Conservation (phyloP, 2,888 invertebrate species). For the Isotomurus palustris region DNA sequence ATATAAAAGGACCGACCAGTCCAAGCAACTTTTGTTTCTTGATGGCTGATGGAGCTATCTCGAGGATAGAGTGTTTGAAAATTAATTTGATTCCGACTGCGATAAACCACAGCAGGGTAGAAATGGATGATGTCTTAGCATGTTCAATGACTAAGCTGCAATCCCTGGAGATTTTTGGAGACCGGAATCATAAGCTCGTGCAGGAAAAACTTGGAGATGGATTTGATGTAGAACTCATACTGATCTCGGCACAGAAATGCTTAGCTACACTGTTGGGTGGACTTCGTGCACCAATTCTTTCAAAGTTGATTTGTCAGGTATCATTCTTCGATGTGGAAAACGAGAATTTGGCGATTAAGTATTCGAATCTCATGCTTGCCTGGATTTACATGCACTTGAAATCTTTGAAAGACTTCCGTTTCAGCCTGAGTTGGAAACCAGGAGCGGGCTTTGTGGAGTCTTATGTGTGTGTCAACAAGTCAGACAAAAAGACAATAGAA, state of each 20-base stretch:
- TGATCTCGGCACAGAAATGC: slow-evolving; percentile 1
- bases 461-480: neutral
- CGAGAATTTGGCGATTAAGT: slow-evolving; percentile 8
- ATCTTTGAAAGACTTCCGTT: slow-evolving; percentile 9
- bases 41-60: neutral
- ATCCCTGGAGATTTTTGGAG: slow-evolving; percentile 6
- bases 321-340: slow-evolving; percentile 13
- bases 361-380: slow-evolving; percentile 5
- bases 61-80: slow-evolving; percentile 1
- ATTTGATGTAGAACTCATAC: neutral
- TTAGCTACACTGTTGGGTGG: slow-evolving; percentile 4
- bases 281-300: neutral
- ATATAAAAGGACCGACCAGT: neutral
- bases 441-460: slow-evolving; percentile 11
- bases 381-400: slow-evolving; percentile 3
- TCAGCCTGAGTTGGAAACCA: slow-evolving; percentile 10
- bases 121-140: neutral
- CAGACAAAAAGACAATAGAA: neutral
- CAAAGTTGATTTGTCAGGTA: slow-evolving; percentile 6
- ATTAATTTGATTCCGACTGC: neutral
- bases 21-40: slow-evolving; percentile 1
- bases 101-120: neutral
- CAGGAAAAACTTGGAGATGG: neutral
- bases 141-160: neutral
- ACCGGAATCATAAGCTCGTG: neutral